A percentile compares a stretch with the other conserved stretches of the same genome.
Evolutionary conservation across 2,797 vertebrate species (phyloP).

Genomic region (Heterohyrax brucei): DNA sequence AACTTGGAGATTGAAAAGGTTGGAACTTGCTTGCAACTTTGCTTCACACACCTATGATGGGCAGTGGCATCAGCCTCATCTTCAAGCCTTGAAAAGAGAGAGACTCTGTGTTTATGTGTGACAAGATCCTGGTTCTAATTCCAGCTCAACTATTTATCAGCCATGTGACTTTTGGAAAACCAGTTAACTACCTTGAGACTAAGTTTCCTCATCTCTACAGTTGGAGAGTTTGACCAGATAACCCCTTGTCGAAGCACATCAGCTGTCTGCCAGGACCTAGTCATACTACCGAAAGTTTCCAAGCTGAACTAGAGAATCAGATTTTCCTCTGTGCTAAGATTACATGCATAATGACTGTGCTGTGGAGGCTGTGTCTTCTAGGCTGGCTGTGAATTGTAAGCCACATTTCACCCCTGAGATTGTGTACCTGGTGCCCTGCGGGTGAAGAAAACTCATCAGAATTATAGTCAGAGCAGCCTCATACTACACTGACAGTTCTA

Average conservation of each 20-base stretch:
- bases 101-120: not conserved
- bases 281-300: not conserved
- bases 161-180: not conserved
- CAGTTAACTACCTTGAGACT: not conserved
- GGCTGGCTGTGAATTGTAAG: not conserved
- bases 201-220: not conserved
- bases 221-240: not conserved
- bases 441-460: not conserved
- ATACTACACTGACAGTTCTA: not conserved
- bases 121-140: not conserved
- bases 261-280: not conserved
- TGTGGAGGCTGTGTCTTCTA: not conserved
- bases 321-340: fast-evolving
- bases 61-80: not conserved
- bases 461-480: not conserved
- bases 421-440: not conserved
- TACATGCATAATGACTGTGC: fast-evolving
- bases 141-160: not conserved
- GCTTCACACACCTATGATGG: not conserved
- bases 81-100: not conserved
- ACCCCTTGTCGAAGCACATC: not conserved
- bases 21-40: not conserved
- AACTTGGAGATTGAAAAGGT: not conserved
- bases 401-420: not conserved
- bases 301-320: not conserved